Percentiles rank a stretch among this genome's conserved stretches.
Evolutionary conservation across 2,888 invertebrate genomes (phyloP).

Genomic region (Acronicta leporina): DNA sequence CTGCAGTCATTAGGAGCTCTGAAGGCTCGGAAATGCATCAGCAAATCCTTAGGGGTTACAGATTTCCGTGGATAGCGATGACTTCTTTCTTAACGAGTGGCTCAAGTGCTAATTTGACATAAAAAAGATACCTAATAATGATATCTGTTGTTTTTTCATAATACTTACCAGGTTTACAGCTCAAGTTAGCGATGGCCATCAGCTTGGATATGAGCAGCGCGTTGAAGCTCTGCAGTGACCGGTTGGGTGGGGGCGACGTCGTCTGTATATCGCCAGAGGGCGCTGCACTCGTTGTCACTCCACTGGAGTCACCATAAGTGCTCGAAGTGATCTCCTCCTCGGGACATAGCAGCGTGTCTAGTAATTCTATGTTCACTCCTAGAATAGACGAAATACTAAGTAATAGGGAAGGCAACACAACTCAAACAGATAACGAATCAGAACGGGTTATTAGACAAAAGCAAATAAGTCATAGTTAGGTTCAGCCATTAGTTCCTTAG

Average conservation of each 20-base stretch:
- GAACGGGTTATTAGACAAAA: too few relatives aligned
- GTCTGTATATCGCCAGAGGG: constrained; percentile 59
- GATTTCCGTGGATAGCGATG: too few relatives aligned
- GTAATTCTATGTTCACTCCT: constrained; percentile 95
- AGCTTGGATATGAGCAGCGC: constrained; percentile 94
- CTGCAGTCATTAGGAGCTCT: too few relatives aligned
- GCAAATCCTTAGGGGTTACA: too few relatives aligned
- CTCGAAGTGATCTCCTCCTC: constrained; percentile 71
- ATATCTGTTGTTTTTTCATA: background rate
- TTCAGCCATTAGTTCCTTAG: too few relatives aligned
- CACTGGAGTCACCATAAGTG: constrained; percentile 31
- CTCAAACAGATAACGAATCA: too few relatives aligned
- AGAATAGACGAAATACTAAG: constrained; percentile 60
- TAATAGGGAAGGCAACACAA: too few relatives aligned
- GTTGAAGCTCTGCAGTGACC: constrained; percentile 92
- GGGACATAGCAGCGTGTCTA: constrained; percentile 93
- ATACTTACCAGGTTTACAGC: constrained; percentile 95
- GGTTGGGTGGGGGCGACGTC: constrained; percentile 63
- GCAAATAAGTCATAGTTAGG: too few relatives aligned
- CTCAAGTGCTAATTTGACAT: too few relatives aligned
- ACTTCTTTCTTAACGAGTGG: too few relatives aligned
- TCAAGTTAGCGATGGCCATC: constrained; percentile 94
- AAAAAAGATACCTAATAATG: too few relatives aligned
- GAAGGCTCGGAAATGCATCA: too few relatives aligned
- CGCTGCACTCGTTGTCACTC: constrained; percentile 43